A percentile compares a stretch with the other conserved stretches of the same genome.
phyloP scores from a whole-genome alignment of 1,140 invertebrate species.

The Halyomorpha halys region DNA sequence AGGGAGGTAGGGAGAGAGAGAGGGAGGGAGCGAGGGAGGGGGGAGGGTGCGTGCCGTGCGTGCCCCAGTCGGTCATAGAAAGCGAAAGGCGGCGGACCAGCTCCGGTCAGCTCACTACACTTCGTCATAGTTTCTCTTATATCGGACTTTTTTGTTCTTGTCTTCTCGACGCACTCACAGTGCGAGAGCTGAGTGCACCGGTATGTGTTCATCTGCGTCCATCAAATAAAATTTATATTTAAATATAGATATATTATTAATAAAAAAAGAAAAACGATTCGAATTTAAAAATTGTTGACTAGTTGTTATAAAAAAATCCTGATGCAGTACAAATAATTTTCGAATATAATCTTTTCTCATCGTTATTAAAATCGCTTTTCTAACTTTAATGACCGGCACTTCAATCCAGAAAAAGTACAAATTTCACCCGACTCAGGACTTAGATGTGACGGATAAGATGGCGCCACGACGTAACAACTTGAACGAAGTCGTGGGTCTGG shows the following conservation, averaged over 20 bases:
- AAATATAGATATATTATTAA: slow-evolving; percentile 16
- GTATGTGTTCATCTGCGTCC: slow-evolving; percentile 28
- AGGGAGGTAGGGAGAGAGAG: not conserved
- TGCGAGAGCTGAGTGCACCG: slow-evolving; percentile 29
- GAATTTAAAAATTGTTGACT: slow-evolving; percentile 19
- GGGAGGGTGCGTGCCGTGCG: not conserved
- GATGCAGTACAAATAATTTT: slow-evolving; percentile 26
- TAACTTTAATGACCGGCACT: slow-evolving; percentile 24
- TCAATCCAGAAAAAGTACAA: slow-evolving; percentile 24
- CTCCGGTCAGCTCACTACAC: not conserved
- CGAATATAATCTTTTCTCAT: not conserved
- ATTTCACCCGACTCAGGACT: slow-evolving; percentile 23
- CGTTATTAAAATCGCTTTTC: not conserved
- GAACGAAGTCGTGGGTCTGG: not conserved
- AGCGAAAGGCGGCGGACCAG: slow-evolving; percentile 21
- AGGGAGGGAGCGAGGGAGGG: not conserved
- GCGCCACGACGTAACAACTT: slow-evolving; percentile 22
- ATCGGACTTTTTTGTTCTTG: not conserved
- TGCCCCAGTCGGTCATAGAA: slow-evolving; percentile 25
- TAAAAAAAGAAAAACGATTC: not conserved
- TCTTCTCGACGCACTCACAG: not conserved
- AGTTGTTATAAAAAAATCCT: slow-evolving; percentile 22
- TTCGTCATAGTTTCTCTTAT: not conserved
- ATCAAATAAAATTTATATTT: slow-evolving; percentile 15
- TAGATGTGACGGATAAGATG: slow-evolving; percentile 22